A percentile compares a stretch with the other conserved stretches of the same genome.
Evolutionary conservation across 2,113 vertebrate species (phyloP).

Genomic region (Rhinolophus ferrumequinum): DNA sequence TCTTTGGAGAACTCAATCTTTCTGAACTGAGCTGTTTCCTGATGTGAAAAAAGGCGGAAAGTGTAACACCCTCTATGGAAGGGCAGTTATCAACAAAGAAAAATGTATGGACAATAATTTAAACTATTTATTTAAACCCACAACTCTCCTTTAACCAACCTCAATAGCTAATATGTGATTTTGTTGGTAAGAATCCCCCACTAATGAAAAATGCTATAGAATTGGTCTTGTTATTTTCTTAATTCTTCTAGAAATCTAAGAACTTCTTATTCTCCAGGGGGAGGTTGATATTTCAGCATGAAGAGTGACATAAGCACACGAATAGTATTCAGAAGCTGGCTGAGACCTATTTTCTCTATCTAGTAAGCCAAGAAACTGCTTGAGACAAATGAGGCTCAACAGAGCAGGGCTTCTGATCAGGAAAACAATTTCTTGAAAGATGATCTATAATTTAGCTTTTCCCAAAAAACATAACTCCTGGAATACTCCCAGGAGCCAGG

Average conservation of each 20-base stretch:
- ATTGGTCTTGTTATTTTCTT: not conserved
- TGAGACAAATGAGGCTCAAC: not conserved
- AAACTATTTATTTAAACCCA: not conserved
- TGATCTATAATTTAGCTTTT: not conserved
- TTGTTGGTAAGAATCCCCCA: not conserved
- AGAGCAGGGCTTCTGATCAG: not conserved
- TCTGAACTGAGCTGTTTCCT: not conserved
- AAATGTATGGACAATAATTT: not conserved
- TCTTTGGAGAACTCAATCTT: not conserved
- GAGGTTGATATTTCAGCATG: not conserved
- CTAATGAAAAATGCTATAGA: not conserved
- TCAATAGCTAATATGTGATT: not conserved
- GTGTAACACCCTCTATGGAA: not conserved
- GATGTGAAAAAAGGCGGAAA: not conserved
- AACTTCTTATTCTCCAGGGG: not conserved
- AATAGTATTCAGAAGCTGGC: not conserved
- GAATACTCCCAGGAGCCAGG: rapidly evolving
- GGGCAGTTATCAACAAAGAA: not conserved
- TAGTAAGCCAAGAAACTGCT: not conserved
- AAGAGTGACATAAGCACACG: not conserved
- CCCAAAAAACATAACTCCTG: not conserved
- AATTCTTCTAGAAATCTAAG: not conserved
- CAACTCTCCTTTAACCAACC: not conserved
- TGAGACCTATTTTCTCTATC: not conserved
- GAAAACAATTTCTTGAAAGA: not conserved